Conservation (phyloP, 2,113 vertebrate genomes). For the Ahaetulla prasina region DNA sequence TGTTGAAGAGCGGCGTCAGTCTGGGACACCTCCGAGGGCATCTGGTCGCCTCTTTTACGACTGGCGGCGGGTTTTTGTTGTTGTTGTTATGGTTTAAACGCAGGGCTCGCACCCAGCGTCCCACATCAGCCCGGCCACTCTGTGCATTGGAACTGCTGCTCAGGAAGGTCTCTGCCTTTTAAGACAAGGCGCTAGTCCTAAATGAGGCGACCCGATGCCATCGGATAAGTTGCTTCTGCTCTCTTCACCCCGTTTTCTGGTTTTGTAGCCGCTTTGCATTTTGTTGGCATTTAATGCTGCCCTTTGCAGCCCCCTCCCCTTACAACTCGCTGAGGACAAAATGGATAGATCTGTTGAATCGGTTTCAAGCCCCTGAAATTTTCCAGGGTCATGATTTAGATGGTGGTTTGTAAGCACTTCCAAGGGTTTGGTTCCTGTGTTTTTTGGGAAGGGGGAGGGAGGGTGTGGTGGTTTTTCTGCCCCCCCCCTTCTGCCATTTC, state of each 20-base stretch:
- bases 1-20: neutral
- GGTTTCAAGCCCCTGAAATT: neutral
- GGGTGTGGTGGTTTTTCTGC: neutral
- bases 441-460: neutral
- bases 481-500: neutral
- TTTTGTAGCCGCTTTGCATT: neutral
- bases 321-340: neutral
- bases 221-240: neutral
- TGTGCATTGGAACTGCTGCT: neutral
- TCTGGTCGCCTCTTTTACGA: neutral
- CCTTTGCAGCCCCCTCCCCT: neutral
- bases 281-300: neutral
- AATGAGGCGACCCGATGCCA: neutral
- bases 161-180: neutral
- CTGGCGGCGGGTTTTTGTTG: neutral
- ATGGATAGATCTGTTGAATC: neutral
- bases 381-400: neutral
- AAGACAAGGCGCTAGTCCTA: neutral
- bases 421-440: neutral
- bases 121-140: neutral
- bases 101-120: neutral
- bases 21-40: neutral
- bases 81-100: neutral
- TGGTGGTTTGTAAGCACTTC: neutral
- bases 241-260: neutral